Conservation (phyloP, 2,888 invertebrate species). For the Charanyca ferruginea region DNA sequence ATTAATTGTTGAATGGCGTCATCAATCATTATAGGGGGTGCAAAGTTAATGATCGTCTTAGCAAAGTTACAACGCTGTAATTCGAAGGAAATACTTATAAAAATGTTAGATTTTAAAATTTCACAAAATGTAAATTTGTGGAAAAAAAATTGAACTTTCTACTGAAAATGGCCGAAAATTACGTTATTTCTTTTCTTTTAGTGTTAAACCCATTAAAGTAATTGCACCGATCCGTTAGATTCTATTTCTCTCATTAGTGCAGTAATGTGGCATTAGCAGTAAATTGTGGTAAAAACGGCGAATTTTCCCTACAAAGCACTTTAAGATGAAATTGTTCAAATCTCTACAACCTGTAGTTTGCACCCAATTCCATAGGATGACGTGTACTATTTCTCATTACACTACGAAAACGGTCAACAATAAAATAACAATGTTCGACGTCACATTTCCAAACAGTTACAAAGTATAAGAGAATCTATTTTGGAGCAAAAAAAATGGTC, state of each 20-base stretch:
- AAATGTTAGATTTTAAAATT: constrained; percentile 22
- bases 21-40: constrained; percentile 11
- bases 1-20: constrained; percentile 37
- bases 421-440: constrained; percentile 55
- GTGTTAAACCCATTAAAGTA: constrained; percentile 37
- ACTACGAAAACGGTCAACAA: constrained; percentile 44
- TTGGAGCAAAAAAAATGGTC: constrained; percentile 69
- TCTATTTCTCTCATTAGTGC: constrained; percentile 38
- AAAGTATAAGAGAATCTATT: constrained; percentile 62
- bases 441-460: constrained; percentile 68
- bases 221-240: constrained; percentile 54
- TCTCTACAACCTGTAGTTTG: constrained; percentile 30
- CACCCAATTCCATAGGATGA: constrained; percentile 56
- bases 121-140: constrained; percentile 10
- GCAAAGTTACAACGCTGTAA: constrained; percentile 2
- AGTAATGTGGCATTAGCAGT: constrained; percentile 14
- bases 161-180: constrained; percentile 21
- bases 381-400: constrained; percentile 51
- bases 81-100: background rate
- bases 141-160: constrained; percentile 32
- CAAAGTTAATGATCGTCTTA: constrained; percentile 33
- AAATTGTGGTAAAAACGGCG: constrained; percentile 29
- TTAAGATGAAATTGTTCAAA: constrained; percentile 13
- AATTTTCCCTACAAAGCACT: constrained; percentile 2
- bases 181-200: constrained; percentile 30